Base-by-base conservation (phyloP, 2,888 invertebrate genomes). In the Lasius fuliginosus region DNA sequence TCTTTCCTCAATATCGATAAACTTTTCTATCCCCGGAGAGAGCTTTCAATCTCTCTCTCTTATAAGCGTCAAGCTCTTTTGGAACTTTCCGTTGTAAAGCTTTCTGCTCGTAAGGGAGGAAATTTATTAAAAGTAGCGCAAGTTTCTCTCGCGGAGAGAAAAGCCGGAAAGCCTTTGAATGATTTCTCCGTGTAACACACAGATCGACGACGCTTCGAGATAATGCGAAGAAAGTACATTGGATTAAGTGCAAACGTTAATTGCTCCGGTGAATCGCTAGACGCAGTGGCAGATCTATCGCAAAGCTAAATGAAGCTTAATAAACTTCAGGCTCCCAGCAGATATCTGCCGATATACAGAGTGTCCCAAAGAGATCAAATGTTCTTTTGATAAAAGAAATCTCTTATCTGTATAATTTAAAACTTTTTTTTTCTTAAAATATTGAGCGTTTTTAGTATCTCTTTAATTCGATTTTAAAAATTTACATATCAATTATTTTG, bases 1-100 rank as follows among this genome's bases (percentile, higher is more conserved):
- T 67, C 30, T 67, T n/a, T 42, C n/a, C 58, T 23, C 42, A 56
- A 79, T 69, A 79, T 62, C 60, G 71, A 79, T 68, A 27, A 71
- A 81, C 71, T 71, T 67, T 60, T 69, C 69, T 46, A 42, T 33
- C 36, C 15, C 33, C 12, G 33, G 42, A 42, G 9, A 53, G 6
- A n/a, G n/a, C 27, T 53, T n/a, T 49, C 49, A 58, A 46, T 79
- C 36, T 46, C 46, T 79, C 46, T 79, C n/a, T 69, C 46, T 69
- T 69, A 60, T 71, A 33, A 62, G 36, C 77, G 15, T 46, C 33
- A 36, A 49, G 18, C n/a, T 53, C 33, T 40, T 67, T 77, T 60
- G 18, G 4, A 71, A 81, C 33, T 81, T 71, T 33, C n/a, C 27
- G 33, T 46, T 27, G 42, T 46, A 71, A 71, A 71, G 58, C 58